Percentiles rank a stretch among this genome's conserved stretches.
Evolutionary conservation across 2,797 vertebrate species (phyloP).

Genomic region (Micromesistius poutassou): DNA sequence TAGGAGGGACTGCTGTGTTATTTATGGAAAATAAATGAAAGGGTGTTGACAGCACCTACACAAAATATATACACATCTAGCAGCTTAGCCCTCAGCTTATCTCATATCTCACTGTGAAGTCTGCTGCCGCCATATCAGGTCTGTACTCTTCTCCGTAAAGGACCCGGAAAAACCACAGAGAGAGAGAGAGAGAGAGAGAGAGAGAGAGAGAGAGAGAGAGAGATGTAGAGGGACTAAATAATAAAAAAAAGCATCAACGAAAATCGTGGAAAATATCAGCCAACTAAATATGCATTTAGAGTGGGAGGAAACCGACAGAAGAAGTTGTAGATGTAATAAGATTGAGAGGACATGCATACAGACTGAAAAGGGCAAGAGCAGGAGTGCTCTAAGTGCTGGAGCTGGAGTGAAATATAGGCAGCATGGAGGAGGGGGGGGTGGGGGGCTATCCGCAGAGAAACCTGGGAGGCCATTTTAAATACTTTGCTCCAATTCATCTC

Average conservation of each 20-base stretch:
- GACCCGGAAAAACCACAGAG: background rate
- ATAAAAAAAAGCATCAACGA: background rate
- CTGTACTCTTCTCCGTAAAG: background rate
- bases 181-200: background rate
- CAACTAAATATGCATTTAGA: background rate
- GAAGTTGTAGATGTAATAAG: background rate
- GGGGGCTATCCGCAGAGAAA: slow-evolving; percentile 29
- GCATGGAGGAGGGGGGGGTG: slow-evolving; percentile 11
- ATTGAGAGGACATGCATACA: slow-evolving; percentile 9
- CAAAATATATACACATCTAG: background rate
- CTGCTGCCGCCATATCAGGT: background rate
- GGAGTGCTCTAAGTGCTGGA: background rate
- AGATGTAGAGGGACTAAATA: too few relatives aligned
- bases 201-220: background rate
- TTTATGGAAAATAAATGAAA: background rate
- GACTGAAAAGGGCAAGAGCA: slow-evolving; percentile 25
- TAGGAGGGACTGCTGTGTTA: background rate
- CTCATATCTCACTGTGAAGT: background rate
- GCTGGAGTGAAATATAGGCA: slow-evolving; percentile 29
- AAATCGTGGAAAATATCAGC: background rate
- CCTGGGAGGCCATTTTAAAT: slow-evolving; percentile 70
- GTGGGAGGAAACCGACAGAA: background rate
- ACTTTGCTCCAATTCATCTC: slow-evolving; percentile 78
- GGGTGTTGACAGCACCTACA: background rate
- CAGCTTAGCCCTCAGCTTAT: background rate